Evolutionary conservation across 1,140 invertebrate genomes (phyloP), one percentile per base, ranked within the genome.

Genomic region (Drosophila tristis): DNA sequence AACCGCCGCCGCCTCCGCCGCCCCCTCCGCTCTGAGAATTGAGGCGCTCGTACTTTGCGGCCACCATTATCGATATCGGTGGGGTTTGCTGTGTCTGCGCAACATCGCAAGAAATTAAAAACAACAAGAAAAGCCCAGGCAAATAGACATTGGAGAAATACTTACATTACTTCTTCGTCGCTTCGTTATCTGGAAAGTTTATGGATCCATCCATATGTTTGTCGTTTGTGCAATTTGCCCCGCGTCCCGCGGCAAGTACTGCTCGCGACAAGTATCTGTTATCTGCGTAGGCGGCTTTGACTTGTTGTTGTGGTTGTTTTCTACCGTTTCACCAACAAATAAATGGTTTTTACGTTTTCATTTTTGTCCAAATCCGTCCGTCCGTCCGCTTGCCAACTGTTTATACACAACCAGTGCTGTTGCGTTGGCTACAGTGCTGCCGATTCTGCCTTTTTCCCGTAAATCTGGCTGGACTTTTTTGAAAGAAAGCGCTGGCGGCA

Each of bases 31-130:
- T 63, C 26, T 54, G 70, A 43, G 82, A 71, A 29, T 53, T 81
- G 42, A 86, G 74, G 13, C 82, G 85, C 56, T 89, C 80, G 73
- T 89, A 89, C 48, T 78, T 89, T n/a, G 84, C 72, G 1, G 68
- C 75, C 56, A 87, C 84, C 82, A 89, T 87, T 89, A 66, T 85
- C 51, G 55, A n/a, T 42, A 66, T 85, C 51, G 55, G 16, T 42
- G 20, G 65, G 50, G 59, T 55, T 78, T 39, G 47, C 48, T 70
- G 48, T 26, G 42, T 62, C 63, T 65, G 56, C 56, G 58, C 57
- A 56, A 54, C 35, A 20, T 20, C 31, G 9, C 11, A 11, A 35
- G 35, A 39, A 39, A 11, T 39, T 39, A 39, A n/a, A n/a, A n/a
- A 13, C 11, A 29, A 29, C 6, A 39, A 39, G 11, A 39, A 13